A percentile compares a stretch with the other conserved stretches of the same genome.
Conservation (phyloP, 2,113 vertebrate genomes). For the Heterochromis multidens region DNA sequence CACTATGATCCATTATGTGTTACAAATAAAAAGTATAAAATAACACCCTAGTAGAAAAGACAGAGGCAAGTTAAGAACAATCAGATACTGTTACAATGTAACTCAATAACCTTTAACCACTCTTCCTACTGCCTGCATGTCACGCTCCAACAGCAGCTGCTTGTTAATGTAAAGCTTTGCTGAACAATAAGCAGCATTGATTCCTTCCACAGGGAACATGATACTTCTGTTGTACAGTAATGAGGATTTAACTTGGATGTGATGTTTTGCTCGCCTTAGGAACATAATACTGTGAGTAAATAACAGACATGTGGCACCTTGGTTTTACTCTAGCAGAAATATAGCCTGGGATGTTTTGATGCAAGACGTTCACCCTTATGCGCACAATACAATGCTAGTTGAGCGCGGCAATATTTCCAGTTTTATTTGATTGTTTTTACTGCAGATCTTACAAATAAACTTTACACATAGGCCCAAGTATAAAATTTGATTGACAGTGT, state of each 20-base stretch:
- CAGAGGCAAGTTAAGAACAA: background rate
- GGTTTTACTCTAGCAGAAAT: background rate
- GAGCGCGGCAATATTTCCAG: background rate
- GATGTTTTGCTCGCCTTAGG: background rate
- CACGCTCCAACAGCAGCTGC: background rate
- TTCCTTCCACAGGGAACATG: background rate
- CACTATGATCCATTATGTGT: background rate
- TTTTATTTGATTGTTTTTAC: background rate
- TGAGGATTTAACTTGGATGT: constrained; percentile 9
- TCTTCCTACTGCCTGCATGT: background rate
- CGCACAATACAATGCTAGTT: background rate
- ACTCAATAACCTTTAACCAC: background rate
- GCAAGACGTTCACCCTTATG: background rate
- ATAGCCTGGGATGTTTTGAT: background rate
- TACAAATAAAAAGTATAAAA: background rate
- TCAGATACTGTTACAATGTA: background rate
- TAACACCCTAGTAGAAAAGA: background rate
- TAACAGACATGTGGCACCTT: background rate
- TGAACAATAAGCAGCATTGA: constrained; percentile 38
- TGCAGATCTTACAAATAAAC: background rate
- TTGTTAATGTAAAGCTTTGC: background rate
- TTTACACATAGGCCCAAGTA: background rate
- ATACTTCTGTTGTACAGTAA: constrained; percentile 16
- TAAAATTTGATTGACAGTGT: background rate
- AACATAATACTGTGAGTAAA: background rate